Evolutionary conservation across 1,140 invertebrate genomes (phyloP).

Genomic region (Wiebesia pumilae): DNA sequence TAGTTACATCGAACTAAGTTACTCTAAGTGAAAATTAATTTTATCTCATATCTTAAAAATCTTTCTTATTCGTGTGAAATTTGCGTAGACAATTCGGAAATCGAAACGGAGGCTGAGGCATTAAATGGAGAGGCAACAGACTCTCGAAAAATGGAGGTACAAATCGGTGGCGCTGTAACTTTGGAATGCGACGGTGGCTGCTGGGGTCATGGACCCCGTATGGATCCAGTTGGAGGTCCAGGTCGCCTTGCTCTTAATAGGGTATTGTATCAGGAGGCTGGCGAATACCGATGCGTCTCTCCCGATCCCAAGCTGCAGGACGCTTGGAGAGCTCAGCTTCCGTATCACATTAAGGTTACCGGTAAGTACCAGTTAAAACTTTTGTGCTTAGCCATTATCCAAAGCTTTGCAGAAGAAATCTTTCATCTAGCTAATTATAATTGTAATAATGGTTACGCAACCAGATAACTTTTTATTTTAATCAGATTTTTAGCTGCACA

Average conservation of each 20-base stretch:
- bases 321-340: constrained; percentile 73
- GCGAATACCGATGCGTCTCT: constrained; percentile 83
- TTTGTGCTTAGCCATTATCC: too few relatives aligned
- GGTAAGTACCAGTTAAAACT: constrained; percentile 68
- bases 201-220: constrained; percentile 78
- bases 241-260: constrained; percentile 79
- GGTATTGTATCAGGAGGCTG: constrained; percentile 85
- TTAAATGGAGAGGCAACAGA: constrained; percentile 76
- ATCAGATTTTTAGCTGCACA: too few relatives aligned
- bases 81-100: constrained; percentile 76
- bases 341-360: constrained; percentile 77
- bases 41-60: too few relatives aligned
- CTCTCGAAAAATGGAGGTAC: constrained; percentile 82
- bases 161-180: constrained; percentile 88
- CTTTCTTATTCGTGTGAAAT: not conserved
- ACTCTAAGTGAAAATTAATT: too few relatives aligned
- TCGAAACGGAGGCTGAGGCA: constrained; percentile 75
- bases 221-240: constrained; percentile 78
- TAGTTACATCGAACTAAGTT: too few relatives aligned
- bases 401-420: too few relatives aligned
- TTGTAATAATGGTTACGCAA: too few relatives aligned
- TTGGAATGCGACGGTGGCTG: constrained; percentile 85
- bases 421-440: too few relatives aligned
- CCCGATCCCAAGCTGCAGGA: constrained; percentile 76
- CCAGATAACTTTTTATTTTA: too few relatives aligned